phyloP scores from a whole-genome alignment of 64 coral and sea anemone species.

The Pocillopora verrucosa region DNA sequence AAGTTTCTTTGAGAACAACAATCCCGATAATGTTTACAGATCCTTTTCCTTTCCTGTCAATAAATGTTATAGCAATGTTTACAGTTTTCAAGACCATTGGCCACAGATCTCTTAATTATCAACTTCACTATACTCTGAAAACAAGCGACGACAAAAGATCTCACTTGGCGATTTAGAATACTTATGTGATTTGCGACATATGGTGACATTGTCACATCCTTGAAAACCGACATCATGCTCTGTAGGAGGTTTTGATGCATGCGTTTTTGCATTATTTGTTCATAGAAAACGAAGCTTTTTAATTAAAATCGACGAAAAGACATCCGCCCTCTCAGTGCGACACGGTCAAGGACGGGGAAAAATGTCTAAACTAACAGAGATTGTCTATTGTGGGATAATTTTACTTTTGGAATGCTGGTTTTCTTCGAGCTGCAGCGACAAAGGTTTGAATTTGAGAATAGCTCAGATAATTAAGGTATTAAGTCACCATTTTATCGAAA shows the following conservation, averaged over 20 bases:
- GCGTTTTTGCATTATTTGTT: neutral
- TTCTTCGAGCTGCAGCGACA: slow-evolving; percentile 8
- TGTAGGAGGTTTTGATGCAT: neutral
- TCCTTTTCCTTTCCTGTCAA: slow-evolving; percentile 2
- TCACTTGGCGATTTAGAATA: neutral
- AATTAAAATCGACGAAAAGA: neutral
- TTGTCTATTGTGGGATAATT: neutral
- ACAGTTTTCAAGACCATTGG: neutral
- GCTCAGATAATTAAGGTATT: neutral
- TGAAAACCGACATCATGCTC: neutral
- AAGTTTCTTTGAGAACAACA: neutral
- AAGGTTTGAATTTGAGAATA: slow-evolving; percentile 11
- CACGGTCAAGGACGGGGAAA: neutral
- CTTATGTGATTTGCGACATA: neutral
- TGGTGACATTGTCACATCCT: neutral
- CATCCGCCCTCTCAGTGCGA: neutral
- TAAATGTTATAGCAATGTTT: neutral
- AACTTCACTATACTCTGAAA: neutral
- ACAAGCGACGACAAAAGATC: neutral
- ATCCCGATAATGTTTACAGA: neutral
- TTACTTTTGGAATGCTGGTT: neutral
- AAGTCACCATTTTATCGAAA: neutral
- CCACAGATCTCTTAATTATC: neutral
- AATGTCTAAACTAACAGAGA: neutral
- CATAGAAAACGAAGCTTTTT: neutral